phyloP scores from a whole-genome alignment of 2,797 vertebrate species.

The Melanotaenia maccullochi region DNA sequence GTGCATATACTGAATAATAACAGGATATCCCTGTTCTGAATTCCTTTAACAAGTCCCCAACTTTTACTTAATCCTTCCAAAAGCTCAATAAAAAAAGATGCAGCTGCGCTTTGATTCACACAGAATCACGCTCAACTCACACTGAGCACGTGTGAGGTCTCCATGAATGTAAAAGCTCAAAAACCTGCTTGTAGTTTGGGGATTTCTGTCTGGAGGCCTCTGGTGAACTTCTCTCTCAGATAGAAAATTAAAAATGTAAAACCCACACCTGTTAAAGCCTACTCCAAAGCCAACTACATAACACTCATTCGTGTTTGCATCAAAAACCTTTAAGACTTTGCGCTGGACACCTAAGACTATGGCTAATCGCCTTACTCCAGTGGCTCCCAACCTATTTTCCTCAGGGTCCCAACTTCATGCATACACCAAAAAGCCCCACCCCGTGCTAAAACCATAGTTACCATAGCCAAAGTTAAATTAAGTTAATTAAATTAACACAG shows the following conservation, averaged over 20 bases:
- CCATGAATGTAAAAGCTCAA: background rate
- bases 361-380: constrained; percentile 38
- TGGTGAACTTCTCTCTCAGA: constrained; percentile 3
- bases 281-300: constrained; percentile 27
- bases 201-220: background rate
- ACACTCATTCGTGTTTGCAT: constrained; percentile 34
- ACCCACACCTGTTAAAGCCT: constrained; percentile 23
- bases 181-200: constrained; percentile 1
- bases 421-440: too few relatives aligned
- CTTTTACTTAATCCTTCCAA: constrained; percentile 4
- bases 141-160: background rate
- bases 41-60: constrained; percentile 1
- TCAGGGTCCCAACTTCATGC: too few relatives aligned
- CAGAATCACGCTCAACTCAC: background rate
- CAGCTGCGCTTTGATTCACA: constrained; percentile 9
- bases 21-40: constrained; percentile 5
- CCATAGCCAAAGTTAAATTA: too few relatives aligned
- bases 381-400: too few relatives aligned
- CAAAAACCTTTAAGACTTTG: constrained; percentile 49
- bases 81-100: constrained; percentile 12
- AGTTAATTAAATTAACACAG: too few relatives aligned
- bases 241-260: background rate
- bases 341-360: constrained; percentile 69
- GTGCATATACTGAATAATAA: constrained; percentile 42
- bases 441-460: too few relatives aligned